Conservation (phyloP, 2,888 invertebrate species). For the Camptogramma bilineatum region DNA sequence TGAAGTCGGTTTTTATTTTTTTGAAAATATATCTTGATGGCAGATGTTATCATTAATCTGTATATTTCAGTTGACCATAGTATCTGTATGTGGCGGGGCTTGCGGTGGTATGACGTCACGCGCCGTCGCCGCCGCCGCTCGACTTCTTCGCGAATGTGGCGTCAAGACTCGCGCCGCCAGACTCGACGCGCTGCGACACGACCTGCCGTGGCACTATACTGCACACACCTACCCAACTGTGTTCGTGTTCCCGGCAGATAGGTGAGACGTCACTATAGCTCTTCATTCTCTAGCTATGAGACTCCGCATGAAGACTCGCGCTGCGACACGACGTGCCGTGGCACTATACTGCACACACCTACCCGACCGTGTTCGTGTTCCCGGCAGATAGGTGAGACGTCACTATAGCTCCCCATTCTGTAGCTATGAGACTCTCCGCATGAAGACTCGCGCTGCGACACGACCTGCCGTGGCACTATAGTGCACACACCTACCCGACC, state of each 20-base stretch:
- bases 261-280: slow-evolving; percentile 66
- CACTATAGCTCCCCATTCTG: background rate
- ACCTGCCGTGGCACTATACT: slow-evolving; percentile 94
- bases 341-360: too few relatives aligned
- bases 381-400: slow-evolving; percentile 83
- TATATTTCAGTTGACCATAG: slow-evolving; percentile 86
- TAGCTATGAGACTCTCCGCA: too few relatives aligned
- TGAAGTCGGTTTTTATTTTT: too few relatives aligned
- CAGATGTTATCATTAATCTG: background rate
- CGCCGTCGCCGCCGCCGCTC: slow-evolving; percentile 88
- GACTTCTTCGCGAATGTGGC: slow-evolving; percentile 82
- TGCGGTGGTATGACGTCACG: slow-evolving; percentile 90
- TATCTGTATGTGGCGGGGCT: slow-evolving; percentile 91
- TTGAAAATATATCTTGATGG: too few relatives aligned
- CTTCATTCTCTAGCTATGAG: too few relatives aligned
- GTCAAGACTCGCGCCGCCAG: slow-evolving; percentile 81
- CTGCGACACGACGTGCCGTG: too few relatives aligned
- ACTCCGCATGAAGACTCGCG: too few relatives aligned
- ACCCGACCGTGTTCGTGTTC: too few relatives aligned
- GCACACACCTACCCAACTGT: slow-evolving; percentile 92
- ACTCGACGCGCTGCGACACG: slow-evolving; percentile 93
- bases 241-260: slow-evolving; percentile 90
- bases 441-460: too few relatives aligned
- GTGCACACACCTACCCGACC: too few relatives aligned
- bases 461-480: too few relatives aligned